Evolutionary conservation across 2,113 vertebrate species (phyloP).

Genomic region (Tragelaphus scriptus): DNA sequence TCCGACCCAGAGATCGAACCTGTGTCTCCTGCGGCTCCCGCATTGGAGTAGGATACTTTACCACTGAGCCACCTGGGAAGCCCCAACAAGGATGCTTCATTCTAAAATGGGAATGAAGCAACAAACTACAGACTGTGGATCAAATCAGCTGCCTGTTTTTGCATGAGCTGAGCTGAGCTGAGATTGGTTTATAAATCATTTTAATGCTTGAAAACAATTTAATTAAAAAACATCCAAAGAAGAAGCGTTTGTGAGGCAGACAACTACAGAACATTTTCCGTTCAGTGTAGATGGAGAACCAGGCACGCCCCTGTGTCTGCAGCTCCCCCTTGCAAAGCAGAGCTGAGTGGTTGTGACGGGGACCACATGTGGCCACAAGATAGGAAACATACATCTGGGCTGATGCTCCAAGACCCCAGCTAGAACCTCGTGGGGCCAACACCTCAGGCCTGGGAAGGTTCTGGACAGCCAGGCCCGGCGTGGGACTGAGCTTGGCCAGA

Average conservation of each 20-base stretch:
- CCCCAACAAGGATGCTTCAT: background rate
- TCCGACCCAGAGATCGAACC: background rate
- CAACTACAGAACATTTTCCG: background rate
- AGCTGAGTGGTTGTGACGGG: background rate
- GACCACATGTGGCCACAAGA: background rate
- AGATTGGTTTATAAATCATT: background rate
- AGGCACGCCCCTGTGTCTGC: accelerated
- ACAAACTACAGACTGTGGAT: accelerated
- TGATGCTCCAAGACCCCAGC: background rate
- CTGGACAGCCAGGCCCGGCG: background rate
- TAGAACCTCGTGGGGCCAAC: background rate
- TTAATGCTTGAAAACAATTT: background rate
- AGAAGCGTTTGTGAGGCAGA: background rate
- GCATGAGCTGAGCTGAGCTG: background rate
- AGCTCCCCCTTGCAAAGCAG: no score
- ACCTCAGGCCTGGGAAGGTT: background rate
- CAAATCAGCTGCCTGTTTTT: background rate
- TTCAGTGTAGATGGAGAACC: accelerated
- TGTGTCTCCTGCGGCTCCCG: background rate
- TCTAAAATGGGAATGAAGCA: background rate
- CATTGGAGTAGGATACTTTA: background rate
- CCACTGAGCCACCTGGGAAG: background rate
- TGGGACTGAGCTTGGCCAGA: accelerated
- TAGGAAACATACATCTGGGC: background rate
- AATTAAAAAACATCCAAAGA: background rate